phyloP scores from a whole-genome alignment of 2,113 vertebrate genomes.

The Aramus guarauna region DNA sequence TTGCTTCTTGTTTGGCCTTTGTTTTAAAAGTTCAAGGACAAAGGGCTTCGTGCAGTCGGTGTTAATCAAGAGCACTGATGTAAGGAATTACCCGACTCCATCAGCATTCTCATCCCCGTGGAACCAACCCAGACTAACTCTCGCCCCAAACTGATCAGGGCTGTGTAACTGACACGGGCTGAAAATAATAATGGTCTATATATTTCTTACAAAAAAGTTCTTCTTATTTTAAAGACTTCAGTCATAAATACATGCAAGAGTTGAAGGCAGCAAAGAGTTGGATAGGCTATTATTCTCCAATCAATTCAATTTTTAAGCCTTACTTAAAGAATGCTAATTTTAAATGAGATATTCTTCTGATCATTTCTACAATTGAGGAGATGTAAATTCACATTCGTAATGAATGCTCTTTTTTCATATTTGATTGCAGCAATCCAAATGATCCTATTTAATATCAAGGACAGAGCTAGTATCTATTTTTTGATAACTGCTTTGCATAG shows the following conservation, averaged over 20 bases:
- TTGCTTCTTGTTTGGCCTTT: neutral
- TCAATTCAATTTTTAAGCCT: slow-evolving; percentile 66
- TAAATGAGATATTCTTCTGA: slow-evolving; percentile 69
- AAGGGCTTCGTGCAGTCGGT: neutral
- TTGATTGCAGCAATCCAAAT: slow-evolving; percentile 63
- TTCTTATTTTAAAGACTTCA: slow-evolving; percentile 46
- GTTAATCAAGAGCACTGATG: neutral
- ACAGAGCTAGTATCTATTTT: slow-evolving; percentile 63
- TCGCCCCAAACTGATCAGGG: rapidly evolving
- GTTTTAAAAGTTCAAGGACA: neutral
- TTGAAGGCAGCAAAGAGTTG: slow-evolving; percentile 26
- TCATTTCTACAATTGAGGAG: slow-evolving; percentile 69
- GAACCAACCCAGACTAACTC: neutral
- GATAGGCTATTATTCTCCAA: slow-evolving; percentile 64
- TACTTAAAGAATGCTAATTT: slow-evolving; percentile 66
- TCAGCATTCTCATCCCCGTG: neutral
- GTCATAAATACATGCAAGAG: slow-evolving; percentile 19
- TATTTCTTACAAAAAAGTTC: slow-evolving; percentile 19
- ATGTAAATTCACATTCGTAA: slow-evolving; percentile 70
- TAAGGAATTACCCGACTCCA: neutral
- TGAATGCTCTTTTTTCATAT: slow-evolving; percentile 62
- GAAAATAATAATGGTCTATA: neutral
- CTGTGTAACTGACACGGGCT: neutral
- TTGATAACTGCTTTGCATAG: slow-evolving; percentile 63
- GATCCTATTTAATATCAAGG: slow-evolving; percentile 63